Base-by-base conservation (phyloP, 2,113 vertebrate genomes). In the Prochilodus magdalenae region DNA sequence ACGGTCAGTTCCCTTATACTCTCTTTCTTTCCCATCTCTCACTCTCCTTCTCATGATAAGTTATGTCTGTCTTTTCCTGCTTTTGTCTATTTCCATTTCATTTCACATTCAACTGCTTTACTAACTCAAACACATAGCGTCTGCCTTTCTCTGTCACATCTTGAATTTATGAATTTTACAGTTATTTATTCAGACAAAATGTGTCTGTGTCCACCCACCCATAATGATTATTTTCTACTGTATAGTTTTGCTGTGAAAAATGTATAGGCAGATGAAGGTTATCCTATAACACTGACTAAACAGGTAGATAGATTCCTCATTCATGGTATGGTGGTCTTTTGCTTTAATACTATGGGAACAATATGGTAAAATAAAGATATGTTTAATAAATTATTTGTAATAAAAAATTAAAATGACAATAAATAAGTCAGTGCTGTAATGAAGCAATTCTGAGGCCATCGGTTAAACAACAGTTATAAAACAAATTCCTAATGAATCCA, bases 1-100 rank as follows among this genome's bases (percentile, higher is more conserved):
- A 96, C 95, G 97, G 97, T 99, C 91, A 97, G 98, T 98, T 83
- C 3, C 36, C 33, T 22, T 36, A 13, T 4, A 40, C 77, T 53
- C n/a, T 47, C 49, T 65, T 29, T 51, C 76, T 83, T 44, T 83
- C 71, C 60, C 67, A 73, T 70, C 51, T 33, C 8, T 79, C 65
- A 86, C 70, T 85, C 87, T 49, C n/a, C 20, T 4, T 53, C 67
- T 0, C 22, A 60, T 66, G 16, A 44, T 33, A 15, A 30, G 7
- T 62, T 47, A 16, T 53, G n/a, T 81, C n/a, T 63, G 47, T 44
- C 75, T n/a, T 51, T 14, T 10, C 30, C 55, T 5, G 10, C n/a
- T 18, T 40, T 36, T 63, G 26, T 66, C 29, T 47, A 16, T 24
- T 74, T 36, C 16, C 30, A 63, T 29, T 14, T 44, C 22, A 30